Conservation (phyloP, 2,888 invertebrate genomes). For the Sabellastarte sp. region DNA sequence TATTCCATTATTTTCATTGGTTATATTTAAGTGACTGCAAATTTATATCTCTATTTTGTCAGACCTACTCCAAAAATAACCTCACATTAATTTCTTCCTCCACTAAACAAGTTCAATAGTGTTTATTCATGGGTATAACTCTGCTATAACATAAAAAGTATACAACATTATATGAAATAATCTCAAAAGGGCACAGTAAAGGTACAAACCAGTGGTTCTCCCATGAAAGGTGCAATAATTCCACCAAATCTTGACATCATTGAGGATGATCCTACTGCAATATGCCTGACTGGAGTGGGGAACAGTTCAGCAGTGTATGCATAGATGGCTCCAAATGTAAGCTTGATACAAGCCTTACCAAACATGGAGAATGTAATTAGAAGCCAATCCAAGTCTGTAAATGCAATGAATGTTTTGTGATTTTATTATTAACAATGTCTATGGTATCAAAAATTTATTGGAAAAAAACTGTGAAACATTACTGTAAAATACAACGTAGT, state of each 20-base stretch:
- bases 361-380: neutral
- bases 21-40: neutral
- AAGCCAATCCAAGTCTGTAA: neutral
- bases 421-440: too few relatives aligned
- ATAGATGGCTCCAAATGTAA: neutral
- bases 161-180: too few relatives aligned
- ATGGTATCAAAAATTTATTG: neutral
- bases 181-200: too few relatives aligned
- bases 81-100: too few relatives aligned
- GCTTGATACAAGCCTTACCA: neutral
- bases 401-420: too few relatives aligned
- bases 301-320: conserved; percentile 3
- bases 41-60: too few relatives aligned
- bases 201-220: neutral
- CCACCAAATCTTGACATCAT: conserved; percentile 1
- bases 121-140: too few relatives aligned
- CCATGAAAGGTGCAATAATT: conserved; percentile 1
- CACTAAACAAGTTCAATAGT: too few relatives aligned
- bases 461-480: neutral
- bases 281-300: conserved; percentile 1
- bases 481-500: too few relatives aligned
- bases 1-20: neutral
- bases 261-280: conserved; percentile 2
- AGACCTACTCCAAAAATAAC: neutral
- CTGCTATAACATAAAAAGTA: too few relatives aligned